These are phyloP conservation scores for Tragelaphus scriptus DNA, from an alignment of 2,113 vertebrate species.

Conservation along the genomic window DNA sequence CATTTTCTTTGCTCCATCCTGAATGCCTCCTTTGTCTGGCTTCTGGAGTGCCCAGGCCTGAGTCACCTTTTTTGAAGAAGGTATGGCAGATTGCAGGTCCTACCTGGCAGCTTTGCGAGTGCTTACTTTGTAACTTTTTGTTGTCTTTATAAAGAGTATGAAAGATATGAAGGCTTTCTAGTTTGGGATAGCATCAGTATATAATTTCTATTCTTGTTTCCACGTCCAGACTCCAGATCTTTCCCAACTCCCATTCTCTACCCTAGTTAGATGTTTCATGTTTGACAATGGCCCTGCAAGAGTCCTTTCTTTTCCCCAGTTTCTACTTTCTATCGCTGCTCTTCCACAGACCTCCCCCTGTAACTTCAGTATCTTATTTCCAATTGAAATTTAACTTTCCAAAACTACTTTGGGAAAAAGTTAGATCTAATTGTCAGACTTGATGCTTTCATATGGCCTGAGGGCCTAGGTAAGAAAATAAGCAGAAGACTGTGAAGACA, in stretches of 20 bases:
- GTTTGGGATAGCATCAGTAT: neutral
- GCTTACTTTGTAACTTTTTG: neutral
- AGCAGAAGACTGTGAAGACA: neutral
- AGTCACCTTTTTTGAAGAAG: neutral
- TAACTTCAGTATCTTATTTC: neutral
- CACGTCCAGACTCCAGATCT: neutral
- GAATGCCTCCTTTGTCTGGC: conserved; percentile 31
- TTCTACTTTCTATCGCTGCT: neutral
- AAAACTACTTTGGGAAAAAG: neutral
- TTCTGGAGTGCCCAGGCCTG: neutral
- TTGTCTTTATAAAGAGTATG: neutral
- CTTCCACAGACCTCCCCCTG: neutral
- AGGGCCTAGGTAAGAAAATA: neutral
- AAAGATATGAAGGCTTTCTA: neutral
- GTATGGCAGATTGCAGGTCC: fast-evolving
- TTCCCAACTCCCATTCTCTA: neutral
- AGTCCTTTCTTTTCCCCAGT: neutral
- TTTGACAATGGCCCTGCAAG: neutral
- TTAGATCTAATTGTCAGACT: neutral
- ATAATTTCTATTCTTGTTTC: neutral
- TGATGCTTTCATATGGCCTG: neutral
- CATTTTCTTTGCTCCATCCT: neutral
- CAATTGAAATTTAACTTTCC: neutral
- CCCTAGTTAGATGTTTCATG: neutral
- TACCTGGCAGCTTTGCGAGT: neutral